These are phyloP conservation scores for Gila robusta DNA, from an alignment of 2,797 vertebrate genomes.

Conservation along the genomic window DNA sequence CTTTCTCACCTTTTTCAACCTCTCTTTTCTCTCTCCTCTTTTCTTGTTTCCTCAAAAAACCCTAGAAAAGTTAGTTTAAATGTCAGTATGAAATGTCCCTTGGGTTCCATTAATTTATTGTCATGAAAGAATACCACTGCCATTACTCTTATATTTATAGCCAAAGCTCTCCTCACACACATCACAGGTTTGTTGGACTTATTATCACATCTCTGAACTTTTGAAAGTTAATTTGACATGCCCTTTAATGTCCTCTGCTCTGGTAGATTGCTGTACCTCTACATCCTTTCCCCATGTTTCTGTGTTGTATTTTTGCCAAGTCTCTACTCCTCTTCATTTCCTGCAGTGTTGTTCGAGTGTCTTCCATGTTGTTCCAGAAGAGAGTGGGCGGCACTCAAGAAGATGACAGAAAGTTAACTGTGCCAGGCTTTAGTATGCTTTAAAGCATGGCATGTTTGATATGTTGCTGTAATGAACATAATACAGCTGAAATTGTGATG, in stretches of 20 bases:
- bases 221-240: constrained; percentile 46
- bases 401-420: constrained; percentile 33
- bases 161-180: constrained; percentile 24
- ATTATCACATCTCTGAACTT: constrained; percentile 46
- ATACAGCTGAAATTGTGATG: neutral
- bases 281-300: constrained; percentile 11
- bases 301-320: neutral
- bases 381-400: constrained; percentile 32
- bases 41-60: constrained; percentile 51
- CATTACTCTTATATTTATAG: constrained; percentile 52
- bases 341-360: constrained; percentile 12
- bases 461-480: neutral
- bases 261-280: constrained; percentile 9
- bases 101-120: constrained; percentile 44
- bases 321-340: constrained; percentile 33
- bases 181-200: constrained; percentile 31
- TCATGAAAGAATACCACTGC: constrained; percentile 48
- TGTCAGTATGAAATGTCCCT: constrained; percentile 21
- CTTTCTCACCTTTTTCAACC: constrained; percentile 39
- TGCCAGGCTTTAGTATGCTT: neutral
- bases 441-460: neutral
- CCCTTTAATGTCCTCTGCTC: constrained; percentile 38
- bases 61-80: constrained; percentile 23
- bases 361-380: constrained; percentile 39
- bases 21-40: constrained; percentile 6